These are phyloP conservation scores for Hiodon tergisus DNA, from an alignment of 2,113 vertebrate genomes.

Conservation along the genomic window DNA sequence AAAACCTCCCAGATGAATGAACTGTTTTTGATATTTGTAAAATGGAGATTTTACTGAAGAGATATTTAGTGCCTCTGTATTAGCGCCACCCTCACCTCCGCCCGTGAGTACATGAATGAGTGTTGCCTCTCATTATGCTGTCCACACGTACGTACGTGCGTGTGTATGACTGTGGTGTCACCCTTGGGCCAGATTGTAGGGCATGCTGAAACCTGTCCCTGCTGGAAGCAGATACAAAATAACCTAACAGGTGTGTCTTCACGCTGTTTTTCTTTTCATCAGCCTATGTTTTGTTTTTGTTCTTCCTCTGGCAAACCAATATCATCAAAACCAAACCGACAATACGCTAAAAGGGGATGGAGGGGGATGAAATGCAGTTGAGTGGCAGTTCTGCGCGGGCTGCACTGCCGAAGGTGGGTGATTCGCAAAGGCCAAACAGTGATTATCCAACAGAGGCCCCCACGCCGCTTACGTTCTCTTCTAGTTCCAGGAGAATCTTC, in stretches of 20 bases:
- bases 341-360: background rate
- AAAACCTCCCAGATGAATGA: no score
- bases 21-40: background rate
- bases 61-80: no score
- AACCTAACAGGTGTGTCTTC: conserved; percentile 34
- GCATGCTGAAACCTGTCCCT: conserved; percentile 52
- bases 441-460: background rate
- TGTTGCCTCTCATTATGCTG: background rate
- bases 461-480: conserved; percentile 80
- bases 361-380: background rate
- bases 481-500: conserved; percentile 81
- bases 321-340: background rate
- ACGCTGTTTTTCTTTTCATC: conserved; percentile 32
- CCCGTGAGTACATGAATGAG: background rate
- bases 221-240: conserved; percentile 24
- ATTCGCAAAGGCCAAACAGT: background rate
- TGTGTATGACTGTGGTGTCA: conserved; percentile 18
- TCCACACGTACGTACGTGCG: background rate
- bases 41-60: no score
- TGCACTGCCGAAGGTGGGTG: no score
- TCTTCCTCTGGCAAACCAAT: background rate
- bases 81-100: background rate
- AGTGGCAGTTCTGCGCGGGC: no score
- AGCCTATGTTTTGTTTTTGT: conserved; percentile 1
- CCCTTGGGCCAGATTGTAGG: conserved; percentile 41